phyloP scores from a whole-genome alignment of 2,888 invertebrate genomes.

The Xanthostigma xanthostigma region DNA sequence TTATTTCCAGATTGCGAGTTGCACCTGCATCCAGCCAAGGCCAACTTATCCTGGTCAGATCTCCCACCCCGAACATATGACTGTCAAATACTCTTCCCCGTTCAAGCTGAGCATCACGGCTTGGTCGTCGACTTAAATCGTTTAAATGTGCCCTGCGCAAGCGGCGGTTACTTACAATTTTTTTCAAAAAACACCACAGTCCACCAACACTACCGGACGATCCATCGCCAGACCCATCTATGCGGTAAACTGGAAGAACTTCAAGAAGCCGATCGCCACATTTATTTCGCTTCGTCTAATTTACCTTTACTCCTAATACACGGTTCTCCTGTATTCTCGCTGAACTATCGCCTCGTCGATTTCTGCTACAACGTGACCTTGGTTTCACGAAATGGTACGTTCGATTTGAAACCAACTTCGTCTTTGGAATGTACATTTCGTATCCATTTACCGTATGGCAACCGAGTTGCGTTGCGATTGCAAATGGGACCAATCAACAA shows the following conservation, averaged over 20 bases:
- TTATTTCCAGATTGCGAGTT: slow-evolving; percentile 47
- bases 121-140: slow-evolving; percentile 48
- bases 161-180: slow-evolving; percentile 43
- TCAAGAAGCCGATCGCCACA: slow-evolving; percentile 36
- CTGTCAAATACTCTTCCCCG: slow-evolving; percentile 40
- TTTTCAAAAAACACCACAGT: slow-evolving; percentile 10
- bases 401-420: slow-evolving; percentile 42
- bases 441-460: slow-evolving; percentile 55
- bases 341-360: slow-evolving; percentile 51
- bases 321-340: slow-evolving; percentile 49
- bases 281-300: slow-evolving; percentile 40
- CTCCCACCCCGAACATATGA: slow-evolving; percentile 32
- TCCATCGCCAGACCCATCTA: slow-evolving; percentile 27
- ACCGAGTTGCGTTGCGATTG: slow-evolving; percentile 45
- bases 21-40: slow-evolving; percentile 31
- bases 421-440: slow-evolving; percentile 50
- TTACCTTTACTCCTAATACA: slow-evolving; percentile 38
- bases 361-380: slow-evolving; percentile 56
- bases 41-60: slow-evolving; percentile 36
- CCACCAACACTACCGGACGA: slow-evolving; percentile 2
- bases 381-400: slow-evolving; percentile 45
- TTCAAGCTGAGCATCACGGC: slow-evolving; percentile 31
- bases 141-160: slow-evolving; percentile 53
- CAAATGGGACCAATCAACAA: slow-evolving; percentile 30
- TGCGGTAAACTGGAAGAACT: slow-evolving; percentile 61